phyloP scores from a whole-genome alignment of 2,113 vertebrate species.

The Canis aureus region DNA sequence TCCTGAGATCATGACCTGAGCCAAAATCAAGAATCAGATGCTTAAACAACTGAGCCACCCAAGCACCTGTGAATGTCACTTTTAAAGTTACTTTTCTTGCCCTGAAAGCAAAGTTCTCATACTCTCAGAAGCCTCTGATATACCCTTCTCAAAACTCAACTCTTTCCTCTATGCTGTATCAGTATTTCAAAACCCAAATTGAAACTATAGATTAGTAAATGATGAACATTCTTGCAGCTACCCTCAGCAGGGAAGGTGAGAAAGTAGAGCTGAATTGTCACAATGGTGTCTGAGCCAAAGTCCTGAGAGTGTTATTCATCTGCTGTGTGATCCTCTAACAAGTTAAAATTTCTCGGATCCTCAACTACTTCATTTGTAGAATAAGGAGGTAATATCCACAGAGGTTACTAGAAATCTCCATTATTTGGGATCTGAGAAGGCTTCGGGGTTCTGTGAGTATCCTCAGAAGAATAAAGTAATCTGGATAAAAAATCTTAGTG shows the following conservation, averaged over 20 bases:
- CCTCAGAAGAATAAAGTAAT: not conserved
- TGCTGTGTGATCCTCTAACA: not conserved
- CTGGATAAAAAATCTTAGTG: not conserved
- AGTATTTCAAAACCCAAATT: conserved; percentile 37
- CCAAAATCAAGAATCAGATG: not conserved
- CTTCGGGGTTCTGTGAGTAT: not conserved
- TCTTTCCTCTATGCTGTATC: not conserved
- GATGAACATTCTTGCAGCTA: not conserved
- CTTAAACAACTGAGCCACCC: not conserved
- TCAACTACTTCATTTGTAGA: not conserved
- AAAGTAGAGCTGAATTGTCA: not conserved
- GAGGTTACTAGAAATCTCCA: not conserved
- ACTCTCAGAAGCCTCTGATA: not conserved
- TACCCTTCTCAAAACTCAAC: not conserved
- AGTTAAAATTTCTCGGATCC: not conserved
- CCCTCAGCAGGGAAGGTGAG: not conserved
- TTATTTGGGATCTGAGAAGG: not conserved
- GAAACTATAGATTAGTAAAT: not conserved
- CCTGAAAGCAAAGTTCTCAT: not conserved
- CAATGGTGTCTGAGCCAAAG: not conserved
- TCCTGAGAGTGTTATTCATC: not conserved
- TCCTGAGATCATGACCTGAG: not conserved
- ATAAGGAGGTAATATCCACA: not conserved
- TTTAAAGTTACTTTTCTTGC: conserved; percentile 6
- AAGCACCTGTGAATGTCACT: not conserved